Percentiles rank a stretch among this genome's conserved stretches.
Evolutionary conservation across 1,140 invertebrate genomes (phyloP).

Genomic region (Ceratitis capitata): DNA sequence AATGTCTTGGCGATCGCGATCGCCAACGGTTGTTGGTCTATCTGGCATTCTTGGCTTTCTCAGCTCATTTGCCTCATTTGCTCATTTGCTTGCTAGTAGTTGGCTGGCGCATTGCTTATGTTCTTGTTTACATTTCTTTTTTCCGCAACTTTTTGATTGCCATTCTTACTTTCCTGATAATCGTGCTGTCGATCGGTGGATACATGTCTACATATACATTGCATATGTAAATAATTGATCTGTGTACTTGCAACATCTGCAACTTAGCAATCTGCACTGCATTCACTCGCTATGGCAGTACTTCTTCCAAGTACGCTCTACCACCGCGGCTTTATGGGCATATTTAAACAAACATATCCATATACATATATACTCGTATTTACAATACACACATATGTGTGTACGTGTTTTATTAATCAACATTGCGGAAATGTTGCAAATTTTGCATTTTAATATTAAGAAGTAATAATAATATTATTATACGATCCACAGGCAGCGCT

Average conservation of each 20-base stretch:
- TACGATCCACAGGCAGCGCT: constrained; percentile 29
- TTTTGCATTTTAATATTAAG: constrained; percentile 65
- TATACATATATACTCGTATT: background rate
- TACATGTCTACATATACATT: background rate
- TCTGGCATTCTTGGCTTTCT: constrained; percentile 46
- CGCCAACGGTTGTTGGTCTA: background rate
- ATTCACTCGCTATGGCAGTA: background rate
- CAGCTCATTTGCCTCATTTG: too few species aligned
- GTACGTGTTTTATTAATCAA: background rate
- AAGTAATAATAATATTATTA: constrained; percentile 63
- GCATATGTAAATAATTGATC: background rate
- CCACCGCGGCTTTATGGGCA: too few species aligned
- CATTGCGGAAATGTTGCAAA: background rate
- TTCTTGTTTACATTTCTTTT: constrained; percentile 51
- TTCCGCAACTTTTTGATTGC: constrained; percentile 19
- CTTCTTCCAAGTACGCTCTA: background rate
- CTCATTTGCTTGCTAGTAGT: background rate
- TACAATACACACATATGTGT: background rate
- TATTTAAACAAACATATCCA: background rate
- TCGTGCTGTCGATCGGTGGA: background rate
- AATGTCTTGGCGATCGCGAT: constrained; percentile 55
- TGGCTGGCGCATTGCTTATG: constrained; percentile 51
- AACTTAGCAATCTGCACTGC: constrained; percentile 24
- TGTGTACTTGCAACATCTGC: constrained; percentile 9
- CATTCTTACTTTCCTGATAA: constrained; percentile 7